These are phyloP conservation scores for Mythimna loreyi DNA, from an alignment of 2,888 invertebrate genomes.

Conservation along the genomic window DNA sequence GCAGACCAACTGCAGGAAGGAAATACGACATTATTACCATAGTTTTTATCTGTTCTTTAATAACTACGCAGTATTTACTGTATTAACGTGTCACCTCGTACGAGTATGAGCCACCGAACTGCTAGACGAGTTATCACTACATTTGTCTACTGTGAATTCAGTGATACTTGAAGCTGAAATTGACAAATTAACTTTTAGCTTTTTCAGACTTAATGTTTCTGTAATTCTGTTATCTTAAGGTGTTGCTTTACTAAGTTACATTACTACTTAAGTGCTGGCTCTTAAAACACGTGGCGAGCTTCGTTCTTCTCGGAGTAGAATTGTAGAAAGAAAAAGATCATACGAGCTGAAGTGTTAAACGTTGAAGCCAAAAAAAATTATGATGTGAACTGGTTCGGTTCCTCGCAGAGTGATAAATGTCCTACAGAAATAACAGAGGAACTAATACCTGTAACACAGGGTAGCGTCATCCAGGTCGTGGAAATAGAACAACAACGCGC, in stretches of 20 bases:
- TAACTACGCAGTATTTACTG: background rate
- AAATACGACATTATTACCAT: constrained; percentile 5
- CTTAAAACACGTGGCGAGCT: too few relatives aligned
- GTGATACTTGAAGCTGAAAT: background rate
- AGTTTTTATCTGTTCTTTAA: constrained; percentile 1
- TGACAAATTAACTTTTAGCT: background rate
- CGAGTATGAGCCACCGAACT: background rate
- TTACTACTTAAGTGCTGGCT: too few relatives aligned
- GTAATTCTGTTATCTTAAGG: background rate
- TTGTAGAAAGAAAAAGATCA: background rate
- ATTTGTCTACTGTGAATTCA: background rate
- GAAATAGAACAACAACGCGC: background rate
- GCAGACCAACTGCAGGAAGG: constrained; percentile 15
- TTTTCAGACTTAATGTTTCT: background rate
- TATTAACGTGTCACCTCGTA: too few relatives aligned
- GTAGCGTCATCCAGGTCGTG: background rate
- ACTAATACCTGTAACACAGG: background rate
- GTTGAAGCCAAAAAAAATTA: background rate
- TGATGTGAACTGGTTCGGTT: background rate
- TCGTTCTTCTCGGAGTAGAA: background rate
- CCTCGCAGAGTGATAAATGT: background rate
- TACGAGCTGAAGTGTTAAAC: background rate
- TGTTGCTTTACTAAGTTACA: too few relatives aligned
- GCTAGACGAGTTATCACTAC: background rate
- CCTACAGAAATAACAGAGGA: constrained; percentile 5